Base-by-base conservation (phyloP, 2,797 vertebrate genomes). In the Pangasius sanitwongsei region DNA sequence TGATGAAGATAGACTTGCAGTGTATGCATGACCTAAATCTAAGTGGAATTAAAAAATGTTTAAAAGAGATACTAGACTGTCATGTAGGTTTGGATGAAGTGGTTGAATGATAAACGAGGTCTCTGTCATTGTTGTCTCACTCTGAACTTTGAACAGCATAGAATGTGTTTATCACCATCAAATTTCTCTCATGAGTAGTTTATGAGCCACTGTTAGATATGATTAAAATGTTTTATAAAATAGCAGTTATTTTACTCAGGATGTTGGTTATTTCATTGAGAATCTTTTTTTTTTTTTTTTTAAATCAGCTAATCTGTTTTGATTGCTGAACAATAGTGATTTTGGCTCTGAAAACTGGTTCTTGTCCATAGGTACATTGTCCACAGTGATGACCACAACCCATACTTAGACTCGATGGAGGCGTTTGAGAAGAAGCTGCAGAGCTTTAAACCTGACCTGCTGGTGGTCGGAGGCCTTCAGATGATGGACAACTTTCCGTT, bases 401-500 rank as follows among this genome's bases (percentile, higher is more conserved):
- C 97, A 2, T 96, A 97, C 92, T 90, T 97, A 83, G 94, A 94
- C 81, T 97, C 97, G 16, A 94, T 97, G 93, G 95, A 95, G 53
- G 94, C 96, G 44, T 97, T 97, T 95, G 93, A 95, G 67, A 81
- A 92, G 88, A 96, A 96, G 91, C 93, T 97, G 0, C 28, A 89
- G 89, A 84, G 87, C 69, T 97, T 96, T 82, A 85, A 94, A 0
- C 96, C 97, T 70, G 96, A 97, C 88, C 94, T 97, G 74, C 88
- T 97, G 83, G 96, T 97, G 85, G 95, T 97, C 37, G 96, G 97
- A 11, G 97, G 97, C 0, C 94, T 97, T 63, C 97, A 97, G 89
- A 97, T 97, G 97, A 97, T 97, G 97, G 97, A 97, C 92, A 97
- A 95, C 92, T 97, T 97, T 91, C 97, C 97, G 13, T 97, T 97